Evolutionary conservation across 2,888 invertebrate species (phyloP).

Genomic region (Conchocele bisecta): DNA sequence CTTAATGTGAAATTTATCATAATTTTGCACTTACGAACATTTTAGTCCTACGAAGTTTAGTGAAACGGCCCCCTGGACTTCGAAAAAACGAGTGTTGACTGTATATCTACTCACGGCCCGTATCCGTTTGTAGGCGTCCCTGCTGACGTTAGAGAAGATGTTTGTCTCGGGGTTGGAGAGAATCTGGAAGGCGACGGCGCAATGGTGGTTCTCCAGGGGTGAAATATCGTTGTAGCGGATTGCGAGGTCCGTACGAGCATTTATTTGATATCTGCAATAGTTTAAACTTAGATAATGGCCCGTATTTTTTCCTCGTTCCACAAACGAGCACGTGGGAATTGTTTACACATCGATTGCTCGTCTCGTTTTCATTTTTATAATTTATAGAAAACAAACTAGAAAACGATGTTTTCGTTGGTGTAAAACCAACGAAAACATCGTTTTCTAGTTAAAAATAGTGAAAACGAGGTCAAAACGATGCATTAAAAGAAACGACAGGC

Average conservation of each 20-base stretch:
- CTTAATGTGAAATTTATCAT: too few species aligned
- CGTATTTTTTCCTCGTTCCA: neutral
- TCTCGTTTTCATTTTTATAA: neutral
- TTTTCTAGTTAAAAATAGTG: too few species aligned
- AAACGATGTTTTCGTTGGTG: neutral
- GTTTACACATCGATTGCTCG: neutral
- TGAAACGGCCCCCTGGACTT: too few species aligned
- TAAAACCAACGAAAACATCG: too few species aligned
- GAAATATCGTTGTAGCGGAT: constrained; percentile 93
- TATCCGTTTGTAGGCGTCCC: constrained; percentile 82
- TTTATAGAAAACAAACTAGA: neutral
- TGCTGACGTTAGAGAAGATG: constrained; percentile 88
- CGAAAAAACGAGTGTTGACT: too few species aligned
- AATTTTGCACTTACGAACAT: too few species aligned
- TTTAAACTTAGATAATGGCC: neutral
- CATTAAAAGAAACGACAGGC: too few species aligned
- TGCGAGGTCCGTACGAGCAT: constrained; percentile 92
- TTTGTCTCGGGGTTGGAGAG: constrained; percentile 91
- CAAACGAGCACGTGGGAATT: neutral
- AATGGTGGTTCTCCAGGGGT: constrained; percentile 93
- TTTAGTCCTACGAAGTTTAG: too few species aligned
- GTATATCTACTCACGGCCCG: constrained; percentile 78
- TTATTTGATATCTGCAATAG: constrained; percentile 85
- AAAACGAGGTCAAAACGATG: too few species aligned
- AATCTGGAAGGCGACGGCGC: constrained; percentile 92